Evolutionary conservation across 1,140 invertebrate genomes (phyloP), one percentile per base, ranked within the genome.

Genomic region (Drosophila sproati): DNA sequence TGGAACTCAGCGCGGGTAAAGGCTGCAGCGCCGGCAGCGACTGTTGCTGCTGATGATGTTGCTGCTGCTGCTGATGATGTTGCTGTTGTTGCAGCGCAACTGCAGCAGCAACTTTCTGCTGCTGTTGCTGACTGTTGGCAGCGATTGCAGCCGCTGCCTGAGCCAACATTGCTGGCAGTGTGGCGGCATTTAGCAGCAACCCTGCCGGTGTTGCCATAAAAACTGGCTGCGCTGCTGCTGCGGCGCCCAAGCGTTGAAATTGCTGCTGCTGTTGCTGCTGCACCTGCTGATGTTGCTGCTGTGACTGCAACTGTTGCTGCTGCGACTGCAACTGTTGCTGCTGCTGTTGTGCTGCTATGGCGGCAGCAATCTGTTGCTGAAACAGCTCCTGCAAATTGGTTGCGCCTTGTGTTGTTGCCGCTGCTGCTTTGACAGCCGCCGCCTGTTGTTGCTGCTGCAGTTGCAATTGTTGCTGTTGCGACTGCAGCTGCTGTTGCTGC

Each of bases 201-300:
- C 91, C 91, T 0, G 87, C 81, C 4, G 91, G 82, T 34, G 91
- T 92, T 29, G 91, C 88, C 90, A 92, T 92, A 43, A 92, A 92
- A 5, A 92, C 81, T 5, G 90, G 91, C 56, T 92, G 91, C 8
- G 88, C 82, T 6, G 90, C 85, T 29, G 82, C 71, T 5, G 83
- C 79, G 37, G 78, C 73, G 43, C 87, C 82, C 7, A 85, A 31
- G 4, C 82, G 82, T 51, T 91, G 88, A 47, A 89, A 63, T 29
- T 80, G 77, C 48, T 76, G 75, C 29, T 64, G 59, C 29, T 83
- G 78, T 29, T 80, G 77, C 48, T 76, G 75, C 29, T 64, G 59
- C 29, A 80, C 74, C 34, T 83, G 81, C 8, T 83, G 80, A 4
- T 77, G 67, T 45, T 79, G 62, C 1, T 74, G 71, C 64, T 78